phyloP scores from a whole-genome alignment of 2,113 vertebrate species.

The Probosciger aterrimus region DNA sequence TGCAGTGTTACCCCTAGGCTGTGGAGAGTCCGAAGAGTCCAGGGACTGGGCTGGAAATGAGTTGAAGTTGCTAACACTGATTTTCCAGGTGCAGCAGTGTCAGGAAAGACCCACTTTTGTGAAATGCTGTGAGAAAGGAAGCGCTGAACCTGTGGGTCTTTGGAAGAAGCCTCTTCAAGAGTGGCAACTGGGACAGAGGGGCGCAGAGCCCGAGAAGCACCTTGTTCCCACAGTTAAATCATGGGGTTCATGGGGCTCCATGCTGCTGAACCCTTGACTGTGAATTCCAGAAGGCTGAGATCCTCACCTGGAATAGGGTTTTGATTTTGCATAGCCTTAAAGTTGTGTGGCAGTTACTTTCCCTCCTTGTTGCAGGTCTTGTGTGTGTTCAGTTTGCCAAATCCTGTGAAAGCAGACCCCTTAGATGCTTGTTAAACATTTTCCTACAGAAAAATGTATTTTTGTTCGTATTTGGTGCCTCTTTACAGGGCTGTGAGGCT shows the following conservation, averaged over 20 bases:
- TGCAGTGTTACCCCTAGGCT: not conserved
- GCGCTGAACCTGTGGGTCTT: not conserved
- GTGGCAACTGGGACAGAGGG: not conserved
- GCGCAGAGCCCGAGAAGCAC: not conserved
- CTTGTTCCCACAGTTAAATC: not conserved
- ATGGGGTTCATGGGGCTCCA: fast-evolving
- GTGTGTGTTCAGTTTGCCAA: not conserved
- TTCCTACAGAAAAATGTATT: no score
- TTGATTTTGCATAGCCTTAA: not conserved
- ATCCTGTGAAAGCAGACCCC: fast-evolving
- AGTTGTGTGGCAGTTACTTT: not conserved
- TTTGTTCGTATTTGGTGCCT: not conserved
- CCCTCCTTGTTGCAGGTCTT: fast-evolving
- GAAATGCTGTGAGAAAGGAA: not conserved
- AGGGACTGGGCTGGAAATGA: not conserved
- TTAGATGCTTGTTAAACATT: not conserved
- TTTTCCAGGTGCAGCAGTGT: not conserved
- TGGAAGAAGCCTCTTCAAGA: not conserved
- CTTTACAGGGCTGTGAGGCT: not conserved
- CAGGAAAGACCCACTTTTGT: not conserved
- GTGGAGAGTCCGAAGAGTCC: fast-evolving
- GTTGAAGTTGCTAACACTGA: not conserved
- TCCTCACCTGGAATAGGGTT: not conserved
- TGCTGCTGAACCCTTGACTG: fast-evolving
- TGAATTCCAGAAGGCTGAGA: not conserved